These are phyloP conservation scores for Drosophila paulistorum DNA, from an alignment of 1,140 invertebrate species.

Conservation along the genomic window DNA sequence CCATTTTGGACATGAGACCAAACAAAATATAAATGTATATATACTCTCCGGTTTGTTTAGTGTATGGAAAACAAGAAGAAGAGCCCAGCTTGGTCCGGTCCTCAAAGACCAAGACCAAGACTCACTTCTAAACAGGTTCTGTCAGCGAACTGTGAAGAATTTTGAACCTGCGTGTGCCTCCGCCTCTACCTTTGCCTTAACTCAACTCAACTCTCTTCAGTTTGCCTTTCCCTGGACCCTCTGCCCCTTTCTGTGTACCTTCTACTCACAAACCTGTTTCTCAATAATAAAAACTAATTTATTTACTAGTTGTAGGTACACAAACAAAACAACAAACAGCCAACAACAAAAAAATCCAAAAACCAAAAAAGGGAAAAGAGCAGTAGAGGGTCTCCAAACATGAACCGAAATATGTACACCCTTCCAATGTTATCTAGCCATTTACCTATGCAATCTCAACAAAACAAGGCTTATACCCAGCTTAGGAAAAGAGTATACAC, in stretches of 20 bases:
- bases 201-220: no score
- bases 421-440: no score
- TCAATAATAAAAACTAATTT: constrained; percentile 80
- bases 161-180: constrained; percentile 66
- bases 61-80: neutral
- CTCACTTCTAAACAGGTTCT: constrained; percentile 63
- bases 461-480: neutral
- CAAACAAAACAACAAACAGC: constrained; percentile 58
- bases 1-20: neutral
- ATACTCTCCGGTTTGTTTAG: neutral
- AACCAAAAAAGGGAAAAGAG: constrained; percentile 1
- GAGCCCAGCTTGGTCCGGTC: neutral
- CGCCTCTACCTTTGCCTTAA: constrained; percentile 6
- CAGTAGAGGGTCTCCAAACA: constrained; percentile 13
- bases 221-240: neutral
- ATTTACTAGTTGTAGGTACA: constrained; percentile 79
- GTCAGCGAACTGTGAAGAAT: constrained; percentile 77
- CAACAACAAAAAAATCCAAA: constrained; percentile 22
- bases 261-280: constrained; percentile 61
- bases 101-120: neutral
- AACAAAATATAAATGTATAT: neutral
- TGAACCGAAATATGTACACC: neutral
- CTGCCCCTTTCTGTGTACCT: neutral
- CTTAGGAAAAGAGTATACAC: neutral
- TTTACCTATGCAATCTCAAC: no score